Conservation (phyloP, 2,888 invertebrate genomes). For the Therioaphis trifolii region DNA sequence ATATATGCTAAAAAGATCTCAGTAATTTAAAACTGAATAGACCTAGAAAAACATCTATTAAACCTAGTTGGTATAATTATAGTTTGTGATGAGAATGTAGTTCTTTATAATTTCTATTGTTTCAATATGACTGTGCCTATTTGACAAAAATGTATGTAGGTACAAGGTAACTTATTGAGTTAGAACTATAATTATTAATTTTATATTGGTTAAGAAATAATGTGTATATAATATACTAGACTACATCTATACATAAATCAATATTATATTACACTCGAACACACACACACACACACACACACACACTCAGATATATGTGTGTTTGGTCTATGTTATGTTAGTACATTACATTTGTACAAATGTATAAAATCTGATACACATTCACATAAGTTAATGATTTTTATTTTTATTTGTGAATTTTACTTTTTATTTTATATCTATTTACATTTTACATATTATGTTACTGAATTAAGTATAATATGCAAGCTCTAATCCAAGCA, state of each 20-base stretch:
- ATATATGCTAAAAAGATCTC: neutral
- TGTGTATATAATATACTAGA: neutral
- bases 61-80: neutral
- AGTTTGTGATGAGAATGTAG: neutral
- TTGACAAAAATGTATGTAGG: neutral
- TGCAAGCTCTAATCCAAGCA: too few relatives aligned
- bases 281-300: too few relatives aligned
- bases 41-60: neutral
- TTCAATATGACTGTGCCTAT: neutral
- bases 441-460: neutral
- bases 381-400: too few relatives aligned
- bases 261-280: too few relatives aligned
- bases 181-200: slow-evolving; percentile 1
- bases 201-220: neutral
- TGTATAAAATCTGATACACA: too few relatives aligned
- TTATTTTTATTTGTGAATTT: too few relatives aligned
- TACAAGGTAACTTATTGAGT: neutral
- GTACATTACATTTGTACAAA: too few relatives aligned
- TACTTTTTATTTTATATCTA: neutral
- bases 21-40: slow-evolving; percentile 7
- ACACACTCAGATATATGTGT: too few relatives aligned
- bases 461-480: too few relatives aligned
- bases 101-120: slow-evolving; percentile 12
- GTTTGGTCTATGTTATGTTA: too few relatives aligned
- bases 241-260: too few relatives aligned